Evolutionary conservation across 2,113 vertebrate species (phyloP), one percentile per base, ranked within the genome.

Genomic region (Numenius arquata): DNA sequence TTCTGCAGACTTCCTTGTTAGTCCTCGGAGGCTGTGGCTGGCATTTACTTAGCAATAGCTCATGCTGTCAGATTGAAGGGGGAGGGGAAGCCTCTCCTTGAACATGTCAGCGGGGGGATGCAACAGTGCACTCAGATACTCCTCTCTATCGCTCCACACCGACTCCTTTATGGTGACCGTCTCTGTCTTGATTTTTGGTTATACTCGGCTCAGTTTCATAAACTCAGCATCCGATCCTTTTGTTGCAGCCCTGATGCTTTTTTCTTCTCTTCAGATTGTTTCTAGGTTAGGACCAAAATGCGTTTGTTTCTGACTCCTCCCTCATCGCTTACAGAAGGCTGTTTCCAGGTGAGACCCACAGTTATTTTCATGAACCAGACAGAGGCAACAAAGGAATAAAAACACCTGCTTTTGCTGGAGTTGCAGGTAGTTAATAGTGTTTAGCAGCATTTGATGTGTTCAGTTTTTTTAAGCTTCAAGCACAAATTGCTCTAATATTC

Each of bases 1-100:
- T 95, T 68, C 95, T 89, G 94, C 91, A 95, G 95, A 91, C 96
- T 97, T 96, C 96, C 96, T 95, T 85, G 77, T 96, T 93, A 91
- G 92, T 94, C 92, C 92, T 96, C 41, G 80, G 96, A 95, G 95
- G 95, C 90, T 89, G 86, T 68, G 89, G 81, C 89, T 96, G 96
- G 91, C 96, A 89, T 91, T 96, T 91, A 79, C 94, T 92, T 41
- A 91, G 94, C 92, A 55, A 62, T 94, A 93, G 89, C 95, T 96
- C 86, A 81, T 53, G 86, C 90, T 95, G 90, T 92, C 91, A 88
- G 76, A 79, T 66, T 26, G 66, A 40, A 93, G 91, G 95, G 95
- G 94, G 90, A 93, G 94, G 96, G 95, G 89, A 92, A 91, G 71
- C 70, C 76, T 88, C 74, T 92, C 89, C 92, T 87, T 18, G 80